Percentiles rank a stretch among this genome's conserved stretches.
Conservation (phyloP, 2,113 vertebrate genomes). For the Petrocephalus microphthalmus region DNA sequence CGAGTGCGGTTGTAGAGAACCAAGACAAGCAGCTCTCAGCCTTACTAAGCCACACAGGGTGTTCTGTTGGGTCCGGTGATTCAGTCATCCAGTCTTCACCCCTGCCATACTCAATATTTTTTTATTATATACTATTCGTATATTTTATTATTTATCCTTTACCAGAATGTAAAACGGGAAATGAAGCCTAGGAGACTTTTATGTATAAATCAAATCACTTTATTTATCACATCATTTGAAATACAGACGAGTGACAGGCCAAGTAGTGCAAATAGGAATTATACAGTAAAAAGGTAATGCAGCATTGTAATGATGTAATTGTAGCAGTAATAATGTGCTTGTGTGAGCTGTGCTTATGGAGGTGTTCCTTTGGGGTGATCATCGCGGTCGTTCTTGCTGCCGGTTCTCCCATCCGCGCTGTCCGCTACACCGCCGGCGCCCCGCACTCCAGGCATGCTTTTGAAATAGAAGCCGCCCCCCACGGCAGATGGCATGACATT, state of each 20-base stretch:
- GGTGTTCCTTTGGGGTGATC: background rate
- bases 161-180: background rate
- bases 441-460: background rate
- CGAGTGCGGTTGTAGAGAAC: background rate
- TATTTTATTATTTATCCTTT: background rate
- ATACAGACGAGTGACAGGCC: background rate
- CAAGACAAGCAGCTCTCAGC: background rate
- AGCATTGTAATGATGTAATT: background rate
- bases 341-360: background rate
- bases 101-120: background rate
- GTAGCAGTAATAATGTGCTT: background rate
- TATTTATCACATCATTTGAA: background rate
- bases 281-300: too few relatives aligned
- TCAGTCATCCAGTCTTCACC: background rate
- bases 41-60: background rate
- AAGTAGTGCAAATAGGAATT: background rate
- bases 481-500: constrained; percentile 39
- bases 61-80: background rate
- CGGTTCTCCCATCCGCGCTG: background rate
- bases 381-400: background rate
- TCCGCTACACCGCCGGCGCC: background rate
- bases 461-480: background rate
- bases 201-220: background rate
- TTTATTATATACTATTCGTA: background rate
- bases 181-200: background rate